Percentiles rank a stretch among this genome's conserved stretches.
Conservation (phyloP, 1,140 invertebrate genomes). For the Diachasmimorpha longicaudata region DNA sequence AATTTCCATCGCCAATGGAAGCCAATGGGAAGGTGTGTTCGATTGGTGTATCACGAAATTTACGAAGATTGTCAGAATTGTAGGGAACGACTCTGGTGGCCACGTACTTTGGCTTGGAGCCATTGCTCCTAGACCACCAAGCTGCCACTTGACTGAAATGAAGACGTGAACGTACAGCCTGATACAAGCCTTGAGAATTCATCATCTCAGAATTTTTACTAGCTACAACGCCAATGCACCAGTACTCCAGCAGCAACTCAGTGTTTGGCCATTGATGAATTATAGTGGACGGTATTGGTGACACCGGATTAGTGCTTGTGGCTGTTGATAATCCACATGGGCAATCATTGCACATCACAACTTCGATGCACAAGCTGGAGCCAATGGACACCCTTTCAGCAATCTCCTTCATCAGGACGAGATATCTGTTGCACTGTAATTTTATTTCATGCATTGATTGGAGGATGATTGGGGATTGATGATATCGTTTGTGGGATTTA, state of each 20-base stretch:
- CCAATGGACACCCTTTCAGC: constrained; percentile 62
- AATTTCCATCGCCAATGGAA: constrained; percentile 73
- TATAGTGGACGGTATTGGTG: constrained; percentile 43
- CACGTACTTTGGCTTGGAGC: constrained; percentile 63
- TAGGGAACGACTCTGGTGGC: constrained; percentile 64
- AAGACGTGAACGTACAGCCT: constrained; percentile 93
- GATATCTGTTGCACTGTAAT: constrained; percentile 59
- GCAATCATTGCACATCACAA: constrained; percentile 74
- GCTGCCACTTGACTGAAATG: constrained; percentile 95
- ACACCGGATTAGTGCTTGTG: constrained; percentile 55
- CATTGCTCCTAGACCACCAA: constrained; percentile 73
- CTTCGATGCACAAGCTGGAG: constrained; percentile 75
- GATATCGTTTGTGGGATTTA: neutral
- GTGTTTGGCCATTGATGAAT: constrained; percentile 50
- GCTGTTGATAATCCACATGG: constrained; percentile 66
- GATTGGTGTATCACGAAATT: constrained; percentile 74
- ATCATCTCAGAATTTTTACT: constrained; percentile 68
- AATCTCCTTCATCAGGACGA: constrained; percentile 66
- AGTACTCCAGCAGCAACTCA: constrained; percentile 74
- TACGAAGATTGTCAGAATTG: constrained; percentile 71
- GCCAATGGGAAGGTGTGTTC: constrained; percentile 86
- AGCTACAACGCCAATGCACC: constrained; percentile 71
- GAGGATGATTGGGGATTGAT: neutral
- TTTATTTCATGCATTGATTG: neutral
- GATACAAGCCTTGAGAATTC: constrained; percentile 77